Base-by-base conservation (phyloP, 2,113 vertebrate genomes). In the Zosterops borbonicus region DNA sequence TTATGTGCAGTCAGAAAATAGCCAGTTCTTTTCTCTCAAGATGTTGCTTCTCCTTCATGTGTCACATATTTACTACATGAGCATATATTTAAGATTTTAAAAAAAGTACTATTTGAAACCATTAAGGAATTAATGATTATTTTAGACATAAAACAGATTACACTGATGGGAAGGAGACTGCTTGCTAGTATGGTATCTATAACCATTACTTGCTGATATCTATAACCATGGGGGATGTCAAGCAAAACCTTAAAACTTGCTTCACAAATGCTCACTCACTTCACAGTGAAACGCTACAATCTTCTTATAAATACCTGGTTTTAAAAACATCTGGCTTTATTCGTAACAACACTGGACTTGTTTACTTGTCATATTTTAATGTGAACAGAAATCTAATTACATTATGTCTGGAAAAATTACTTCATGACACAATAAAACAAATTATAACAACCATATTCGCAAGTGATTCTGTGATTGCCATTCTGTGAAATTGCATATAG, bases 351-450 rank as follows among this genome's bases (percentile, higher is more conserved):
- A 94, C 79, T 33, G 71, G 73, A 85, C 87, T 93, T 90, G 62
- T 95, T 96, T 96, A 94, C 85, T 91, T 90, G 90, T 89, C 86
- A 65, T 71, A 93, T 69, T 94, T 97, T 96, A 88, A 70, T 44
- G 63, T 76, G 90, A 96, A 95, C 79, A 96, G 96, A 98, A 98
- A 97, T 92, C 85, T 96, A 97, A 97, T 97, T 97, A 96, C 52
- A 75, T 97, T 92, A 87, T 74, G 82, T 87, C 97, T 96, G 94
- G 75, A 92, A 96, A 97, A 97, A 97, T 97, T 95, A 83, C 87
- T 95, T 93, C 94, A 92, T 93, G 96, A 95, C 79, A 94, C 27
- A 94, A 95, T 91, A 97, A 97, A 97, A 78, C 93, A 89, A 91
- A 97, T 94, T 83, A 73, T 95, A 97, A 96, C 91, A 96, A 86